Conservation (phyloP, 2,888 invertebrate genomes). For the Folsomia manolachei region DNA sequence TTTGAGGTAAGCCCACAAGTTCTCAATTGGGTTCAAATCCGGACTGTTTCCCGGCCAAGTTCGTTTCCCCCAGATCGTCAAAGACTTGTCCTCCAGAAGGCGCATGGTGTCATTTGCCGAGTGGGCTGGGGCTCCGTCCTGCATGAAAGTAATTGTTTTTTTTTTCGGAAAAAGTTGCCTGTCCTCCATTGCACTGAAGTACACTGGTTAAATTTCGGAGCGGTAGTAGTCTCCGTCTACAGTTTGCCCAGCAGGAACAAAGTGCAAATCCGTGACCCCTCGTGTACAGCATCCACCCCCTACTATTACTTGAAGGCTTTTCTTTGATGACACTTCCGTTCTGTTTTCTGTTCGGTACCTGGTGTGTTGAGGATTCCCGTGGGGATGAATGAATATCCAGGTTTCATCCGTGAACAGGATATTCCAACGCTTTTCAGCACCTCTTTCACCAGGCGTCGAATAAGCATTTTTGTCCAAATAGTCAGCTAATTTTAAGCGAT, state of each 20-base stretch:
- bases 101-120: background rate
- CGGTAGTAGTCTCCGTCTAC: background rate
- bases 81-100: background rate
- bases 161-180: background rate
- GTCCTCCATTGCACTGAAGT: background rate
- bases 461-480: background rate
- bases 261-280: background rate
- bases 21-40: conserved; percentile 30
- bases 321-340: background rate
- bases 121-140: background rate
- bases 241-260: background rate
- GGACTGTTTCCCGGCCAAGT: conserved; percentile 24
- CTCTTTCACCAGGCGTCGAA: background rate
- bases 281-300: background rate
- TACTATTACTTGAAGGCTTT: background rate
- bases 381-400: background rate
- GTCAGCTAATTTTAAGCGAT: background rate
- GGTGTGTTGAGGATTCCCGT: background rate
- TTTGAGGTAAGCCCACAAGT: conserved; percentile 20
- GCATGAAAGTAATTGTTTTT: conserved; percentile 4
- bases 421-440: background rate
- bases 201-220: background rate
- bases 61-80: background rate
- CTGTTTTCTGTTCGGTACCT: background rate
- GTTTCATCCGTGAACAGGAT: conserved; percentile 1